phyloP scores from a whole-genome alignment of 2,888 invertebrate species.

The Margaritifera margaritifera region DNA sequence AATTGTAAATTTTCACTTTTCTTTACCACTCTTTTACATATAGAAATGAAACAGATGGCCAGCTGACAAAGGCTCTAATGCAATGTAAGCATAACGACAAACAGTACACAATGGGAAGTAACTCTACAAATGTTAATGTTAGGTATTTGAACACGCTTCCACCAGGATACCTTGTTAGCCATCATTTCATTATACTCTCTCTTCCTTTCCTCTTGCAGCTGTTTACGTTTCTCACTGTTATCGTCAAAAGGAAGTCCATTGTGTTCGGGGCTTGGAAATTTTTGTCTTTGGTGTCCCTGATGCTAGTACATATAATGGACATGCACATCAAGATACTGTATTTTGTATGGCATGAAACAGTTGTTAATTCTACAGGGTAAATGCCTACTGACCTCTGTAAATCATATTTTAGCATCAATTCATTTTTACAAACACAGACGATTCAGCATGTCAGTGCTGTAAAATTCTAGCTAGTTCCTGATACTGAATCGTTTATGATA shows the following conservation, averaged over 20 bases:
- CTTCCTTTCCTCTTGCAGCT: conserved; percentile 35
- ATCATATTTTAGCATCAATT: not conserved
- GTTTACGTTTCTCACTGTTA: conserved; percentile 26
- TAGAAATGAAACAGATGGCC: too few species aligned
- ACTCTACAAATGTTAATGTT: too few species aligned
- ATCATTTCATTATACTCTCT: conserved; percentile 34
- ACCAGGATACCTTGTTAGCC: conserved; percentile 26
- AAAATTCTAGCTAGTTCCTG: too few species aligned
- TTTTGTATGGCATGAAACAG: not conserved
- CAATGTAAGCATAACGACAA: too few species aligned
- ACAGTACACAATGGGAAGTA: too few species aligned
- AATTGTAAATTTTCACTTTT: too few species aligned
- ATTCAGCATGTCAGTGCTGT: too few species aligned
- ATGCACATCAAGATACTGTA: not conserved
- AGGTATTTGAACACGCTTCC: not conserved
- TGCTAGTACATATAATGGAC: not conserved
- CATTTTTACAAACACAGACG: not conserved
- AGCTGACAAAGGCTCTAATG: too few species aligned
- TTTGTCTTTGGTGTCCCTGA: conserved; percentile 12
- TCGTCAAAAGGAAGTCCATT: conserved; percentile 26
- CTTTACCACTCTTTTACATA: too few species aligned
- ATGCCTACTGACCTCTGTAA: not conserved
- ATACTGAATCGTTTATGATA: too few species aligned
- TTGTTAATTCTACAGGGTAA: not conserved
- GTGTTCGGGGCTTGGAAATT: conserved; percentile 10